Conservation (phyloP, 2,797 vertebrate genomes). For the Schizothorax lantsangensis region DNA sequence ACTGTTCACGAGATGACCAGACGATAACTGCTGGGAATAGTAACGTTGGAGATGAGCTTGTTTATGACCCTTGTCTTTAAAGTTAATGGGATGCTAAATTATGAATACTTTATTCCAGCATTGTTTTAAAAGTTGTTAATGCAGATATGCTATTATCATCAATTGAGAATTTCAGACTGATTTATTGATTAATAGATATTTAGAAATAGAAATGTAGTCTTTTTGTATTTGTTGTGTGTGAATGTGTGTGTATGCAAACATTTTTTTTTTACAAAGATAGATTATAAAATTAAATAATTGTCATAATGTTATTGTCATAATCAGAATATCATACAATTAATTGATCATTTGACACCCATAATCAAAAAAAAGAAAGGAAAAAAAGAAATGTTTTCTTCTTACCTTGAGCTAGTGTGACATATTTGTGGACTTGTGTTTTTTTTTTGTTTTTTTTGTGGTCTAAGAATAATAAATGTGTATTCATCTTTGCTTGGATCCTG, state of each 20-base stretch:
- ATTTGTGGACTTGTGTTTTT: neutral
- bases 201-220: no score
- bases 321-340: neutral
- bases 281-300: no score
- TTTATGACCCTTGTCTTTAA: neutral
- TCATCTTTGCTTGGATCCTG: neutral
- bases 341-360: neutral
- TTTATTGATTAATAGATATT: no score
- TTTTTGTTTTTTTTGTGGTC: neutral
- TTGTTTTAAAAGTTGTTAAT: neutral
- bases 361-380: neutral
- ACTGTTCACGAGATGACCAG: constrained; percentile 1
- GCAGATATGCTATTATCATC: no score
- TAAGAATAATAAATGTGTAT: neutral
- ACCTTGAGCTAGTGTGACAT: neutral
- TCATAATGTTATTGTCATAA: neutral
- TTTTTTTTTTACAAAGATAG: no score
- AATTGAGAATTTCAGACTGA: no score
- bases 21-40: neutral
- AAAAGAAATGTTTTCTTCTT: neutral
- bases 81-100: neutral
- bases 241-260: no score
- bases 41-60: neutral
- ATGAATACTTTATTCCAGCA: neutral
- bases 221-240: no score